A percentile compares a stretch with the other conserved stretches of the same genome.
Conservation (phyloP, 2,888 invertebrate species). For the Synergus gifuensis region DNA sequence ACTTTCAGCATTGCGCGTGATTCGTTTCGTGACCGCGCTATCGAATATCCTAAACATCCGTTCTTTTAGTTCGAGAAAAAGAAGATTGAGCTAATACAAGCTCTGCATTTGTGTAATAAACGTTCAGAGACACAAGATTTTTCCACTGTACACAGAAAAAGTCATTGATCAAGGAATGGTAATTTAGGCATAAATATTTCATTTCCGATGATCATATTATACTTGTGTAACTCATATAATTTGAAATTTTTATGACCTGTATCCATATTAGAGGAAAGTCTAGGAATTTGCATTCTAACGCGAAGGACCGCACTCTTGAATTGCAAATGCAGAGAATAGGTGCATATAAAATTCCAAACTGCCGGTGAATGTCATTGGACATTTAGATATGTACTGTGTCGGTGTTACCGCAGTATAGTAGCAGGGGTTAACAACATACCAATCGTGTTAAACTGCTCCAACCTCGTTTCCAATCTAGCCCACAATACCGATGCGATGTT, state of each 20-base stretch:
- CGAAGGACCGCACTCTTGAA: neutral
- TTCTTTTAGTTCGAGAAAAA: neutral
- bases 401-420: neutral
- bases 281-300: neutral
- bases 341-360: slow-evolving; percentile 26
- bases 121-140: neutral
- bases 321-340: slow-evolving; percentile 1
- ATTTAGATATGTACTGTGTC: slow-evolving; percentile 9
- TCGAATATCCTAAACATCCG: slow-evolving; percentile 3
- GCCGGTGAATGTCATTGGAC: slow-evolving; percentile 3
- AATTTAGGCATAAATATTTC: too few species aligned
- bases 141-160: too few species aligned
- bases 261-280: too few species aligned
- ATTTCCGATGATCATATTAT: too few species aligned
- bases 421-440: slow-evolving; percentile 43
- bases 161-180: too few species aligned
- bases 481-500: slow-evolving; percentile 50
- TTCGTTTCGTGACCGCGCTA: slow-evolving; percentile 47
- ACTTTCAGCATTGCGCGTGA: slow-evolving; percentile 46
- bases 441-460: slow-evolving; percentile 48
- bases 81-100: neutral
- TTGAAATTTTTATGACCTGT: too few species aligned
- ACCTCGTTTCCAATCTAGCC: slow-evolving; percentile 48
- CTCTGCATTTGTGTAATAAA: neutral
- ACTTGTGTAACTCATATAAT: too few species aligned